phyloP scores from a whole-genome alignment of 2,797 vertebrate species.

The Pagetopsis macropterus region DNA sequence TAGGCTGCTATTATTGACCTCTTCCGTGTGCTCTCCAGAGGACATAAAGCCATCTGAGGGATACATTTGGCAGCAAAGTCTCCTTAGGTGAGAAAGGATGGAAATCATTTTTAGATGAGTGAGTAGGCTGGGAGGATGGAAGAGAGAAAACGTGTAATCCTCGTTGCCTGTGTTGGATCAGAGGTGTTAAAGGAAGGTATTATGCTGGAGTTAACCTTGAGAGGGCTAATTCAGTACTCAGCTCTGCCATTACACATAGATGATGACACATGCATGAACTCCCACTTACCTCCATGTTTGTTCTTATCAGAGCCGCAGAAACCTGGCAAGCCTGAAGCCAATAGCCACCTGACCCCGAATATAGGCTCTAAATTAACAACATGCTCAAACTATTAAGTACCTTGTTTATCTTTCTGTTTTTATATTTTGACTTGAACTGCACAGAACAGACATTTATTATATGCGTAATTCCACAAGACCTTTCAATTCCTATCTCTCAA shows the following conservation, averaged over 20 bases:
- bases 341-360: too few species aligned
- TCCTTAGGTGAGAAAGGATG: slow-evolving; percentile 27
- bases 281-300: slow-evolving; percentile 11
- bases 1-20: slow-evolving; percentile 14
- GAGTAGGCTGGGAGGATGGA: neutral
- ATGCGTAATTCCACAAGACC: too few species aligned
- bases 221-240: slow-evolving; percentile 16
- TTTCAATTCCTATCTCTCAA: neutral
- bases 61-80: slow-evolving; percentile 5
- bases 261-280: slow-evolving; percentile 13
- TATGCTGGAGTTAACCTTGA: slow-evolving; percentile 17
- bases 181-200: slow-evolving; percentile 39
- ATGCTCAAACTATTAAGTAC: neutral
- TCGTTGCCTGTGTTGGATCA: slow-evolving; percentile 7
- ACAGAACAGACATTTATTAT: neutral
- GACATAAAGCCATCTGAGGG: slow-evolving; percentile 29
- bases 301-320: slow-evolving; percentile 11
- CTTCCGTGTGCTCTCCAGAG: slow-evolving; percentile 33
- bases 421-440: neutral
- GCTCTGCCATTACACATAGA: neutral
- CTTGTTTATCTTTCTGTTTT: neutral
- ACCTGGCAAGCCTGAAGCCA: slow-evolving; percentile 3
- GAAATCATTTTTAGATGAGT: slow-evolving; percentile 23
- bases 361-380: neutral
- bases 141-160: slow-evolving; percentile 13